A percentile compares a stretch with the other conserved stretches of the same genome.
phyloP scores from a whole-genome alignment of 2,113 vertebrate species.

The Macaca mulatta region DNA sequence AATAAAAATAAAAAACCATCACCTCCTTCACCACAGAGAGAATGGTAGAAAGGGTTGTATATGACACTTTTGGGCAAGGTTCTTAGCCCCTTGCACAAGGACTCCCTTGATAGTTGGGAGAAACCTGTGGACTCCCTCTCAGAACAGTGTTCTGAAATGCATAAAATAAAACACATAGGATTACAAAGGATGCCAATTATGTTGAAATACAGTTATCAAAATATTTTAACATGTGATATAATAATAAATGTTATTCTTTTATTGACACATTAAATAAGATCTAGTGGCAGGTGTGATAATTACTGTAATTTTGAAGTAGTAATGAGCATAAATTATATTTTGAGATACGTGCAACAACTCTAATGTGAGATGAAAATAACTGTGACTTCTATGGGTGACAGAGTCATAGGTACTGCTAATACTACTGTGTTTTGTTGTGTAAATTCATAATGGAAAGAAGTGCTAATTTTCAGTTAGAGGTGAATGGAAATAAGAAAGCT shows the following conservation, averaged over 20 bases:
- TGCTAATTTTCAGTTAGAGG: background rate
- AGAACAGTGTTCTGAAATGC: background rate
- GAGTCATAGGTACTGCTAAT: background rate
- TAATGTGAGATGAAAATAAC: constrained; percentile 1
- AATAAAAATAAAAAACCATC: too few species aligned
- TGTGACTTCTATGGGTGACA: background rate
- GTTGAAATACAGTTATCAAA: constrained; percentile 49
- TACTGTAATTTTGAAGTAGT: constrained; percentile 45
- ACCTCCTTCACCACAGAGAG: background rate
- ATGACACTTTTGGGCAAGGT: too few species aligned
- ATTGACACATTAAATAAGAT: constrained; percentile 26
- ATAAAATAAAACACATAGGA: background rate
- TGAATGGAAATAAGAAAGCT: background rate
- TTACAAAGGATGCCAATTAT: background rate
- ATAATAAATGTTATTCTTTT: background rate
- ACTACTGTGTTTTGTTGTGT: background rate
- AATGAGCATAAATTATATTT: background rate
- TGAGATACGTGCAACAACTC: constrained; percentile 1
- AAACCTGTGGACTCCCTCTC: background rate
- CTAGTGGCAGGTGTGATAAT: constrained; percentile 13
- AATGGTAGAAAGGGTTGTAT: background rate
- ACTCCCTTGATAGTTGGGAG: background rate
- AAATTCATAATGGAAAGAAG: background rate
- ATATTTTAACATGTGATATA: constrained; percentile 44
- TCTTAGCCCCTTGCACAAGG: background rate